Conservation (phyloP, 2,888 invertebrate species). For the Hemistola chrysoprasaria region DNA sequence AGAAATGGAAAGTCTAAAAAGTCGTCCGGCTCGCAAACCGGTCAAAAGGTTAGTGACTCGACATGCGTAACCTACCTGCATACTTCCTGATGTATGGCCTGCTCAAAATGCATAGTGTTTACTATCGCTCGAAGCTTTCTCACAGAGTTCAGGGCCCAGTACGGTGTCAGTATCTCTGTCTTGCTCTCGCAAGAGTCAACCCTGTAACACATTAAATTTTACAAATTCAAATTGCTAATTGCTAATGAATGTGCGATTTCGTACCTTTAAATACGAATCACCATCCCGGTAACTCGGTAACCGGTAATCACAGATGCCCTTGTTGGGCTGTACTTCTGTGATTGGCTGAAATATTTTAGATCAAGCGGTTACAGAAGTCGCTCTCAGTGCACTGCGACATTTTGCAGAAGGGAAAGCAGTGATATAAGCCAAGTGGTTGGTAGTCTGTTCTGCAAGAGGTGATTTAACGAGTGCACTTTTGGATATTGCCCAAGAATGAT, state of each 20-base stretch:
- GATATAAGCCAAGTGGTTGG: too few relatives aligned
- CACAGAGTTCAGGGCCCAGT: conserved; percentile 96
- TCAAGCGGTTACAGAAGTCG: too few relatives aligned
- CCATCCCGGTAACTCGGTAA: too few relatives aligned
- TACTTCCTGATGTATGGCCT: conserved; percentile 97
- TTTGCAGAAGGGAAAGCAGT: too few relatives aligned
- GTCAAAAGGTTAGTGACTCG: conserved; percentile 12
- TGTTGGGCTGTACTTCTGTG: too few relatives aligned
- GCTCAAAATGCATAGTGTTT: conserved; percentile 96
- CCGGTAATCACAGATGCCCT: too few relatives aligned
- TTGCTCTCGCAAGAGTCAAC: conserved; percentile 95
- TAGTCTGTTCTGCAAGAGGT: neutral
- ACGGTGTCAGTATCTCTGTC: conserved; percentile 95
- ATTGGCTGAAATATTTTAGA: too few relatives aligned
- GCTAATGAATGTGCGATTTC: too few relatives aligned
- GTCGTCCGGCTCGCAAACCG: conserved; percentile 9
- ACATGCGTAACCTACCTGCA: conserved; percentile 86
- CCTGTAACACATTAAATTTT: too few relatives aligned
- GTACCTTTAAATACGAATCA: too few relatives aligned
- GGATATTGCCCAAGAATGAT: conserved; percentile 15
- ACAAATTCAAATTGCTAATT: too few relatives aligned
- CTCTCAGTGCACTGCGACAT: too few relatives aligned
- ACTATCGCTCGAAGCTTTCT: conserved; percentile 95
- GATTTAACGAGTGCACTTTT: conserved; percentile 13
- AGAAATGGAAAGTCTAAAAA: conserved; percentile 11